These are phyloP conservation scores for Perca fluviatilis DNA, from an alignment of 2,113 vertebrate species.

Conservation along the genomic window DNA sequence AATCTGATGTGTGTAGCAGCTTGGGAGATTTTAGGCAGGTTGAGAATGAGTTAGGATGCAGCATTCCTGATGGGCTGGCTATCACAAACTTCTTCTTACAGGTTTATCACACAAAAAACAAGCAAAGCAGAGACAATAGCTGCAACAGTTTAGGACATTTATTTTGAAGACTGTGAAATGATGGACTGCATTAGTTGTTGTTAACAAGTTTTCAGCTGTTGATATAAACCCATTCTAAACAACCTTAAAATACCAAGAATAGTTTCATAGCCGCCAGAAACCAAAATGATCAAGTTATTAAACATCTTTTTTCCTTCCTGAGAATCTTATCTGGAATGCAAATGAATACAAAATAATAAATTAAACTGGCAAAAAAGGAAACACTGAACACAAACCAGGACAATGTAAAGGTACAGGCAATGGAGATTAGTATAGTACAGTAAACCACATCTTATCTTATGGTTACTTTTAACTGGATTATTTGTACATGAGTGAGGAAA, in stretches of 20 bases:
- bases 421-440: slow-evolving; percentile 50
- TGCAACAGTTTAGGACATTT: slow-evolving; percentile 77
- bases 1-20: too few relatives aligned
- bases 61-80: not conserved
- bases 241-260: slow-evolving; percentile 42
- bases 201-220: slow-evolving; percentile 65
- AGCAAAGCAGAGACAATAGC: slow-evolving; percentile 25
- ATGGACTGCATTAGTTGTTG: slow-evolving; percentile 63
- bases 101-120: not conserved
- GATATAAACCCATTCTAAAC: slow-evolving; percentile 53
- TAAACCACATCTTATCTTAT: slow-evolving; percentile 69
- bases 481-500: slow-evolving; percentile 32
- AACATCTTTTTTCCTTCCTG: slow-evolving; percentile 92
- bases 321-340: slow-evolving; percentile 93
- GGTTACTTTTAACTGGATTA: slow-evolving; percentile 50
- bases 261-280: slow-evolving; percentile 61
- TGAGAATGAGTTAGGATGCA: slow-evolving; percentile 1
- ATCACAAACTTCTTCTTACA: not conserved
- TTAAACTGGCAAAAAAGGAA: slow-evolving; percentile 73
- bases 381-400: slow-evolving; percentile 80
- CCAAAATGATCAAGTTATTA: slow-evolving; percentile 59
- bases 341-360: slow-evolving; percentile 90
- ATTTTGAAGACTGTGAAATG: slow-evolving; percentile 74
- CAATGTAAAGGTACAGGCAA: slow-evolving; percentile 85
- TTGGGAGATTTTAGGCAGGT: not conserved